phyloP scores from a whole-genome alignment of 2,888 invertebrate species.

The Aleiodes testaceus region DNA sequence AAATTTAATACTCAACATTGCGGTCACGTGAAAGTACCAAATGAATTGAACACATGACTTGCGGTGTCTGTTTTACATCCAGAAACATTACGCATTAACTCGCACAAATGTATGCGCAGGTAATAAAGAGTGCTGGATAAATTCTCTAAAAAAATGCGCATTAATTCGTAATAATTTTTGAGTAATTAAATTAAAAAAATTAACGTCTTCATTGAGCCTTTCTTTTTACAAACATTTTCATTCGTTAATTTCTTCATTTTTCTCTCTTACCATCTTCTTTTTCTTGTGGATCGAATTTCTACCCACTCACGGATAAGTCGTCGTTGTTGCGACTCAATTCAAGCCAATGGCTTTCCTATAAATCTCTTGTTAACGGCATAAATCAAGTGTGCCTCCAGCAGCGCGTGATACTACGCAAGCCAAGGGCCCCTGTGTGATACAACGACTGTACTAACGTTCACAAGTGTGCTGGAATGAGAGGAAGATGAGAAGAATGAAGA shows the following conservation, averaged over 20 bases:
- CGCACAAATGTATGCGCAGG: conserved; percentile 44
- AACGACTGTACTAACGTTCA: conserved; percentile 39
- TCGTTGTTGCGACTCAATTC: conserved; percentile 73
- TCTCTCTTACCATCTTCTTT: background rate
- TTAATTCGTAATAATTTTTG: too few species aligned
- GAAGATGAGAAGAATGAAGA: conserved; percentile 39
- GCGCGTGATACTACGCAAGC: conserved; percentile 65
- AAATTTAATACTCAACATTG: conserved; percentile 9
- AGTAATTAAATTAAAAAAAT: background rate
- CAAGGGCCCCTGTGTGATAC: conserved; percentile 59
- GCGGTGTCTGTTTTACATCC: conserved; percentile 45
- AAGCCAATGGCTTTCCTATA: conserved; percentile 68
- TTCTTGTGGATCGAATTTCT: conserved; percentile 46
- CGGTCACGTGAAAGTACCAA: conserved; percentile 24
- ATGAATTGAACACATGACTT: conserved; percentile 43
- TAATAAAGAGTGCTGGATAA: background rate
- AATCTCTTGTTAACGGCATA: conserved; percentile 68
- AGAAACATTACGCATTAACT: conserved; percentile 49
- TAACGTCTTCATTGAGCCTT: background rate
- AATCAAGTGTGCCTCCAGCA: conserved; percentile 71
- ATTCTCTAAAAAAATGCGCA: too few species aligned
- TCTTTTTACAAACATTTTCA: background rate
- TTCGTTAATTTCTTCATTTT: conserved; percentile 5
- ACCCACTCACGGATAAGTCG: conserved; percentile 72
- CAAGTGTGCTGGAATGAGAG: conserved; percentile 27